These are phyloP conservation scores for Neolamprologus fasciatus DNA, from an alignment of 2,113 vertebrate genomes.

Conservation along the genomic window DNA sequence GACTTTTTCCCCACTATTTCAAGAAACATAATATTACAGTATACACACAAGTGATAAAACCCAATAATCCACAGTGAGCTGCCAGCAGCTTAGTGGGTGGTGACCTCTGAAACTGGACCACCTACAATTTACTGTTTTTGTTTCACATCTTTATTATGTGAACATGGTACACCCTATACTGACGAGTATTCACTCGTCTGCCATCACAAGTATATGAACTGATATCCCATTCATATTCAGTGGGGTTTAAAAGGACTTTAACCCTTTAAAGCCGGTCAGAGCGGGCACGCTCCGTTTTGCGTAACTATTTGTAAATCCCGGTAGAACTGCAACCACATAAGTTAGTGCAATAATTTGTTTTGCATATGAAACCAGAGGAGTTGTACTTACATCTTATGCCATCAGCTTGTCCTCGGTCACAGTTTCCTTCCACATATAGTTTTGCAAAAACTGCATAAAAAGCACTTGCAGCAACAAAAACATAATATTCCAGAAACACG, in stretches of 20 bases:
- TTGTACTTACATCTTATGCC: too few relatives aligned
- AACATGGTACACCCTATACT: not conserved
- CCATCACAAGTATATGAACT: not conserved
- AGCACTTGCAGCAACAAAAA: too few relatives aligned
- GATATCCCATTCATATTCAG: not conserved
- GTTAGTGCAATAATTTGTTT: too few relatives aligned
- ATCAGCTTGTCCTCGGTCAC: accelerated
- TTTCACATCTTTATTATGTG: not conserved
- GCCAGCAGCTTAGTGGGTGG: not conserved
- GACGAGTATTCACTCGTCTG: not conserved
- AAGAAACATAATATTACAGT: not conserved
- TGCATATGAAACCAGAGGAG: too few relatives aligned
- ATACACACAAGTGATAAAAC: not conserved
- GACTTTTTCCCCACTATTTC: not conserved
- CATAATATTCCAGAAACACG: too few relatives aligned
- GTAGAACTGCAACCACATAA: accelerated
- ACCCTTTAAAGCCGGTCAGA: not conserved
- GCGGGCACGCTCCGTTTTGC: too few relatives aligned
- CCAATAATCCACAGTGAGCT: not conserved
- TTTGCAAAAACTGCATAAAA: too few relatives aligned
- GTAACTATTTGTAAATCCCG: too few relatives aligned
- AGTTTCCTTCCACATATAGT: accelerated
- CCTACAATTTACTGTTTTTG: not conserved
- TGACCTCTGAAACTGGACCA: not conserved
- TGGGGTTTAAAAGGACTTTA: not conserved